A percentile compares a stretch with the other conserved stretches of the same genome.
Evolutionary conservation across 1,140 invertebrate species (phyloP).

Genomic region (Drosophila willistoni): DNA sequence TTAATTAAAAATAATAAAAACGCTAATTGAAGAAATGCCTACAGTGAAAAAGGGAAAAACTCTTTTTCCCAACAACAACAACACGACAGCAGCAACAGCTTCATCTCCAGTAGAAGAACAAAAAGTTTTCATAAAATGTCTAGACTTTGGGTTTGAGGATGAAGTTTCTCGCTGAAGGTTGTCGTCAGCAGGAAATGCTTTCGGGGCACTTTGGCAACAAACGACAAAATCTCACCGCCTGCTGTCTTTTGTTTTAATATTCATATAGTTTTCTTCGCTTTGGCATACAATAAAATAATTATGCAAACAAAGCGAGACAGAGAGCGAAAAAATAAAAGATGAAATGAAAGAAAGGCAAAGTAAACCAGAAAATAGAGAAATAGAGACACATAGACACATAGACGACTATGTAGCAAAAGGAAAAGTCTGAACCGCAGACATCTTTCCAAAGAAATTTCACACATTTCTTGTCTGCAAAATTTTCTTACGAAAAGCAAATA

Average conservation of each 20-base stretch:
- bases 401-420: conserved; percentile 4
- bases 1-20: conserved; percentile 82
- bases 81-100: not conserved
- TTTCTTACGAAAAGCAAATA: conserved; percentile 72
- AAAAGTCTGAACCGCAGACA: conserved; percentile 31
- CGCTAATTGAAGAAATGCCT: conserved; percentile 78
- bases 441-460: conserved; percentile 69
- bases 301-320: conserved; percentile 57
- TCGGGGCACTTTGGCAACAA: conserved; percentile 53
- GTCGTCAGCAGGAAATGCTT: conserved; percentile 33
- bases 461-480: conserved; percentile 61
- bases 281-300: conserved; percentile 73
- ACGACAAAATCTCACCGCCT: conserved; percentile 42
- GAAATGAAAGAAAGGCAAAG: conserved; percentile 5
- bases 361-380: not conserved
- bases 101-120: conserved; percentile 6
- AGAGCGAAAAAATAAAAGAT: not conserved
- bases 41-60: conserved; percentile 35
- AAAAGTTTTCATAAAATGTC: conserved; percentile 66
- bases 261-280: conserved; percentile 63
- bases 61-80: conserved; percentile 7
- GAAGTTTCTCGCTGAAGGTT: not conserved
- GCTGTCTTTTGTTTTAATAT: conserved; percentile 61
- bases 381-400: not conserved
- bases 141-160: conserved; percentile 40